Conservation (phyloP, 2,888 invertebrate species). For the Drosophila barbarae region DNA sequence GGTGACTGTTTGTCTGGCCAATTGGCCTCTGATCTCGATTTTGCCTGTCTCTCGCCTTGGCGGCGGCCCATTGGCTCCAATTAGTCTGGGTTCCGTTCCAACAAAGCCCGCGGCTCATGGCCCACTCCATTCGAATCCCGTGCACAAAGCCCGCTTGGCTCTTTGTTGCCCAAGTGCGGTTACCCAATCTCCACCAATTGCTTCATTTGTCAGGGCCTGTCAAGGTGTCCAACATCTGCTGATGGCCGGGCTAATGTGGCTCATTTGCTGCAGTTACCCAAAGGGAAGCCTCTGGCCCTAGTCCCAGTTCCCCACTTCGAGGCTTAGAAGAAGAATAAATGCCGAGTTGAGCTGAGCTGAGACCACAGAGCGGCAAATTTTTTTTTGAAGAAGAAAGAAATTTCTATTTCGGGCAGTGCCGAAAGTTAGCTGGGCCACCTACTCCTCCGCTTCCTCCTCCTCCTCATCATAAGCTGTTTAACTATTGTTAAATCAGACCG, state of each 20-base stretch:
- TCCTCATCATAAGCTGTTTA: slow-evolving; percentile 70
- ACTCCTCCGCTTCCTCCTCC: slow-evolving; percentile 4
- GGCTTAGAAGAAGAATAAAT: slow-evolving; percentile 22
- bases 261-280: slow-evolving; percentile 12
- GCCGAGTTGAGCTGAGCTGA: background rate
- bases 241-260: slow-evolving; percentile 35
- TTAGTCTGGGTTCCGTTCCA: slow-evolving; percentile 44
- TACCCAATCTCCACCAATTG: slow-evolving; percentile 65
- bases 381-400: slow-evolving; percentile 45
- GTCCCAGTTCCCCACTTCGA: background rate
- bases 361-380: slow-evolving; percentile 23
- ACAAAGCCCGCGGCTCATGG: slow-evolving; percentile 18
- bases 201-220: slow-evolving; percentile 67
- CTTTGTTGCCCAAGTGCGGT: slow-evolving; percentile 55
- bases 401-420: slow-evolving; percentile 32
- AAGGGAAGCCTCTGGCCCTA: slow-evolving; percentile 8
- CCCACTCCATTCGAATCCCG: slow-evolving; percentile 12
- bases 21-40: slow-evolving; percentile 60
- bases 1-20: slow-evolving; percentile 33
- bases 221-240: slow-evolving; percentile 58
- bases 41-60: slow-evolving; percentile 24
- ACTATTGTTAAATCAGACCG: slow-evolving; percentile 78
- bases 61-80: slow-evolving; percentile 51
- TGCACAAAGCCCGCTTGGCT: slow-evolving; percentile 15
- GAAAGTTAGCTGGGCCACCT: slow-evolving; percentile 32